Base-by-base conservation (phyloP, 1,140 invertebrate genomes). In the Platorchestia sp. region DNA sequence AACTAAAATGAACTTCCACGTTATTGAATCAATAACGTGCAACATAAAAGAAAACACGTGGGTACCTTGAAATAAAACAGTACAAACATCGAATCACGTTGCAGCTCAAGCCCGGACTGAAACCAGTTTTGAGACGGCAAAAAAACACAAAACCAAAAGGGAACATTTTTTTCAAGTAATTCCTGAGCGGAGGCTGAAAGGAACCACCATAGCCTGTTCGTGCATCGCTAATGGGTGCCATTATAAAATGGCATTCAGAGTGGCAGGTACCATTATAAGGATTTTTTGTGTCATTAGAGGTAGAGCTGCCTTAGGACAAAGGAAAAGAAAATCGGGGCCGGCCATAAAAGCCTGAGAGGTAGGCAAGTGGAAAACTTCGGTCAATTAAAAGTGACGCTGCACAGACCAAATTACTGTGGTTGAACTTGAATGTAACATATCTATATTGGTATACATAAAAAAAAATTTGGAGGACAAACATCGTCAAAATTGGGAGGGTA, bases 141-240 rank as follows among this genome's bases (percentile, higher is more conserved):
- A 75, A 75, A 36, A 19, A 27, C 27, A 36, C 27, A 75, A 3
- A 75, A 75, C 10, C 7, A 75, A 75, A 19, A 44, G 45, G 91
- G 86, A 14, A 6, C 41, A 93, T 16, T 93, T 93, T 93, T 93
- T 93, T n/a, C 36, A 47, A 47, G 45, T 40, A 27, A 45, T 93
- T 45, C 91, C 40, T 42, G 45, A 93, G 91, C 43, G 43, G 7
- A 45, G 45, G 91, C 45, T 45, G 36, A 45, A 42, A 6, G 40
- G 40, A 47, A 47, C 36, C 40, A 90, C 41, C 87, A 42, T 27
- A 42, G 41, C 41, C 41, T 42, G 41, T 47, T 44, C 45, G 47
- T 93, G 91, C 91, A 93, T 93, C 91, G 43, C 43, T 93, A 93
- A 93, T 93, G 91, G 91, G 91, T 44, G 44, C 45, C 45, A 93